Percentiles rank a stretch among this genome's conserved stretches.
Conservation (phyloP, 2,888 invertebrate species). For the Andrena flavipes region DNA sequence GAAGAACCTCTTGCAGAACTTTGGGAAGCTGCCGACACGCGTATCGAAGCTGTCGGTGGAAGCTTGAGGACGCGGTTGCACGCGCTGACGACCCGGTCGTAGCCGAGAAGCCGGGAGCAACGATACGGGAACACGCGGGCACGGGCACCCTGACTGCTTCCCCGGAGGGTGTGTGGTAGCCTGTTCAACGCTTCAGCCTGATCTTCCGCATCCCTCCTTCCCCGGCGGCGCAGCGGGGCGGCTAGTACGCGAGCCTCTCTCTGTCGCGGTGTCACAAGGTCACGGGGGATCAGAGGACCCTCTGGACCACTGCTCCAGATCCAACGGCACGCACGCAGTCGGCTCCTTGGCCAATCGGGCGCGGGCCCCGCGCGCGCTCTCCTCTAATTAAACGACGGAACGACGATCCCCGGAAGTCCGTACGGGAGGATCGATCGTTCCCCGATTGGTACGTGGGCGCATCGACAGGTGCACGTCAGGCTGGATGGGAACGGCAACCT, state of each 20-base stretch:
- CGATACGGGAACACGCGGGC: slow-evolving; percentile 32
- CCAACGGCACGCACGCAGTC: slow-evolving; percentile 46
- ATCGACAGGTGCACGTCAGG: slow-evolving; percentile 51
- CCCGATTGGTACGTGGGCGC: slow-evolving; percentile 44
- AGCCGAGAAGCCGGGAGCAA: slow-evolving; percentile 12
- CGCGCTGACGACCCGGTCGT: background rate
- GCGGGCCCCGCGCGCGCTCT: slow-evolving; percentile 46
- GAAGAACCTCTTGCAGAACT: background rate
- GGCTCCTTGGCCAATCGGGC: background rate
- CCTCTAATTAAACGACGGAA: slow-evolving; percentile 47
- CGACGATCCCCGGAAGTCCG: slow-evolving; percentile 57
- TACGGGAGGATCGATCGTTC: slow-evolving; percentile 55
- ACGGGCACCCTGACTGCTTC: slow-evolving; percentile 38
- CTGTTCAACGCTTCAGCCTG: slow-evolving; percentile 54
- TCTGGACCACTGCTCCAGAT: slow-evolving; percentile 43
- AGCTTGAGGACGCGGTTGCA: background rate
- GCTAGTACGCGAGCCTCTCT: slow-evolving; percentile 22
- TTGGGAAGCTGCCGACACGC: background rate
- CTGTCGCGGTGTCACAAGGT: slow-evolving; percentile 69
- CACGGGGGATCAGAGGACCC: slow-evolving; percentile 63
- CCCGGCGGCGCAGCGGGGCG: slow-evolving; percentile 2
- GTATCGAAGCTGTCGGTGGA: background rate
- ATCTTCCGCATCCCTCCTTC: slow-evolving; percentile 58
- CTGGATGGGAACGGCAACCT: background rate
- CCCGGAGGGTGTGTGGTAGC: slow-evolving; percentile 49